phyloP scores from a whole-genome alignment of 1,140 invertebrate species.

The Anoplophora glabripennis region DNA sequence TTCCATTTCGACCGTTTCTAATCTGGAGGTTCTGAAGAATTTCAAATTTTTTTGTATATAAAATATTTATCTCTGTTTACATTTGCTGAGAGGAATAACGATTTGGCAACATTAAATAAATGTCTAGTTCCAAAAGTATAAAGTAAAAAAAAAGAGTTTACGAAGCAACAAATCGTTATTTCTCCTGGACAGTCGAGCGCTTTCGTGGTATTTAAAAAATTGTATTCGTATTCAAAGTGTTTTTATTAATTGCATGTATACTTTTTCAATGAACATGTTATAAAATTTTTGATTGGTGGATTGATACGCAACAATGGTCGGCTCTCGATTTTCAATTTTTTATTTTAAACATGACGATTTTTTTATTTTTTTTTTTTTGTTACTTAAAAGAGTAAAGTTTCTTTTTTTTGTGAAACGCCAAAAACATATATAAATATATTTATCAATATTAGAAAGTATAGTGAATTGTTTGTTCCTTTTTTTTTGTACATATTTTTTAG shows the following conservation, averaged over 20 bases:
- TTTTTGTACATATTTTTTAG: constrained; percentile 43
- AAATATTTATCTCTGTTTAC: too few species aligned
- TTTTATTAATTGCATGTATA: constrained; percentile 5
- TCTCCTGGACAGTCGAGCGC: too few species aligned
- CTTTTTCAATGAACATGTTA: constrained; percentile 10
- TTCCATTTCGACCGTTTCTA: too few species aligned
- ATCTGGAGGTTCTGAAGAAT: too few species aligned
- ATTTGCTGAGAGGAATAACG: too few species aligned
- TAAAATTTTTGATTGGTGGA: constrained; percentile 11
- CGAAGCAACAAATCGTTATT: too few species aligned
- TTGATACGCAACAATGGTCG: too few species aligned
- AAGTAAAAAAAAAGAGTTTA: too few species aligned
- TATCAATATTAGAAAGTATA: constrained; percentile 41
- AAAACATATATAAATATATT: constrained; percentile 43
- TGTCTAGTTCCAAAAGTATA: too few species aligned
- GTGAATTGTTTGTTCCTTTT: constrained; percentile 47
- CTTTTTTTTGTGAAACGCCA: constrained; percentile 46
- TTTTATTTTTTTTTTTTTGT: constrained; percentile 45
- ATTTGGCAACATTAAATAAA: too few species aligned
- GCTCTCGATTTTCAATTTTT: constrained; percentile 1
- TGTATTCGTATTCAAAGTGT: not conserved
- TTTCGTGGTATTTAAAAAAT: not conserved
- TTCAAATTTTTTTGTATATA: too few species aligned
- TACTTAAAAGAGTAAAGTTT: constrained; percentile 45
- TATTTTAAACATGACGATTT: constrained; percentile 41